These are phyloP conservation scores for Minunthozetes semirufus DNA, from an alignment of 2,888 invertebrate species.

Conservation along the genomic window DNA sequence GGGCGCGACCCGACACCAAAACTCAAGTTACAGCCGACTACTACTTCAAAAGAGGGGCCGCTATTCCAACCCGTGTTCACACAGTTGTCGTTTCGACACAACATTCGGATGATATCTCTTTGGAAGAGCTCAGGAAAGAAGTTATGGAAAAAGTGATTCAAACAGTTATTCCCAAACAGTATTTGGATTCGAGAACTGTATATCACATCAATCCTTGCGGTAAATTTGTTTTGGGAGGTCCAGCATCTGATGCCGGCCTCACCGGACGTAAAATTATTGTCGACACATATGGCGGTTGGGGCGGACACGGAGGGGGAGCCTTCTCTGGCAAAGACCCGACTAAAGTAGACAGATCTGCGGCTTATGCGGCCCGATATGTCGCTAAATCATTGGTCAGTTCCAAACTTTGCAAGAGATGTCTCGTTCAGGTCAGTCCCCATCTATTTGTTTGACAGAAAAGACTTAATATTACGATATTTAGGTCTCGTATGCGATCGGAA, in stretches of 20 bases:
- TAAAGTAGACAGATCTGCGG: constrained; percentile 53
- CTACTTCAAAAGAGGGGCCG: constrained; percentile 51
- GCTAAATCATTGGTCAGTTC: constrained; percentile 55
- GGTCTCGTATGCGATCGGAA: constrained; percentile 96
- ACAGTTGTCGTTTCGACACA: constrained; percentile 55
- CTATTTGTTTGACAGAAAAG: not conserved
- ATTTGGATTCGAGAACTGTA: constrained; percentile 52
- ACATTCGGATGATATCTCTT: constrained; percentile 51
- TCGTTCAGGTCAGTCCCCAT: constrained; percentile 51
- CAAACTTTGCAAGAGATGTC: constrained; percentile 52
- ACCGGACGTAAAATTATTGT: constrained; percentile 57
- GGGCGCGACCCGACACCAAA: constrained; percentile 52
- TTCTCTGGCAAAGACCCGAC: constrained; percentile 55
- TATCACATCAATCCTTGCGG: constrained; percentile 56
- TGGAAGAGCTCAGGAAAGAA: constrained; percentile 49
- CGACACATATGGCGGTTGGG: constrained; percentile 57
- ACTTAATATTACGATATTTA: no score
- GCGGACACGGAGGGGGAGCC: constrained; percentile 57
- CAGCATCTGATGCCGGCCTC: constrained; percentile 48
- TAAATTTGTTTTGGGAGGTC: constrained; percentile 54
- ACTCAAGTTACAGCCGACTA: constrained; percentile 55
- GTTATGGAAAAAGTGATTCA: constrained; percentile 52
- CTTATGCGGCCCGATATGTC: constrained; percentile 56
- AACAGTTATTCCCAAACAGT: constrained; percentile 52
- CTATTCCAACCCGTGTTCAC: constrained; percentile 54